Conservation (phyloP, 2,113 vertebrate genomes). For the Fukomys damarensis region DNA sequence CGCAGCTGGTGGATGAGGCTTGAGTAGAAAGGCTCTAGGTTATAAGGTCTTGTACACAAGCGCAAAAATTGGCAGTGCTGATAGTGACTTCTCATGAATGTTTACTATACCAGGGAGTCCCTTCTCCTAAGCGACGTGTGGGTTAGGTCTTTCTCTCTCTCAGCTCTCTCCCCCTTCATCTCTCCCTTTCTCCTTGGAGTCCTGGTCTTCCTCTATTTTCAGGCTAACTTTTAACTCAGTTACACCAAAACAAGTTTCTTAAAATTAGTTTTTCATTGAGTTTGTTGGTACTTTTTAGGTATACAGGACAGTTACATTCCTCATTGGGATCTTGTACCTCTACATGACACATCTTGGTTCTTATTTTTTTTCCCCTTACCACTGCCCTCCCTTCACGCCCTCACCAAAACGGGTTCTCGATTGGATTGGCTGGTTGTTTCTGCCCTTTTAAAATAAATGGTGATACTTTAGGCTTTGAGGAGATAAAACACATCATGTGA, state of each 20-base stretch:
- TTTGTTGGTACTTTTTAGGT: too few relatives aligned
- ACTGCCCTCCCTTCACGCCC: too few relatives aligned
- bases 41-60: fast-evolving
- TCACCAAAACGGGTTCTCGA: background rate
- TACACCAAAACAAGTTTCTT: too few relatives aligned
- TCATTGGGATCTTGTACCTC: too few relatives aligned
- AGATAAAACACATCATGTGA: slow-evolving; percentile 36
- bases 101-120: background rate
- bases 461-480: background rate
- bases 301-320: too few relatives aligned
- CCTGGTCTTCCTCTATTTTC: background rate
- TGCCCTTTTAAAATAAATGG: background rate
- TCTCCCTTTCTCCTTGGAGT: fast-evolving
- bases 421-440: background rate
- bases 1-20: fast-evolving
- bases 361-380: too few relatives aligned
- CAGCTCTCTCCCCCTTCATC: background rate
- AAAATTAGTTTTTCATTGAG: too few relatives aligned
- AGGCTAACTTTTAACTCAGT: background rate
- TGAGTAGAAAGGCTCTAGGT: background rate
- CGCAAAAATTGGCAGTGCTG: too few relatives aligned
- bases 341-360: too few relatives aligned
- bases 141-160: background rate
- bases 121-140: fast-evolving
- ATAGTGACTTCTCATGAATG: fast-evolving